A percentile compares a stretch with the other conserved stretches of the same genome.
These are phyloP conservation scores for Anas bernieri DNA, from an alignment of 2,797 vertebrate species.

Conservation along the genomic window DNA sequence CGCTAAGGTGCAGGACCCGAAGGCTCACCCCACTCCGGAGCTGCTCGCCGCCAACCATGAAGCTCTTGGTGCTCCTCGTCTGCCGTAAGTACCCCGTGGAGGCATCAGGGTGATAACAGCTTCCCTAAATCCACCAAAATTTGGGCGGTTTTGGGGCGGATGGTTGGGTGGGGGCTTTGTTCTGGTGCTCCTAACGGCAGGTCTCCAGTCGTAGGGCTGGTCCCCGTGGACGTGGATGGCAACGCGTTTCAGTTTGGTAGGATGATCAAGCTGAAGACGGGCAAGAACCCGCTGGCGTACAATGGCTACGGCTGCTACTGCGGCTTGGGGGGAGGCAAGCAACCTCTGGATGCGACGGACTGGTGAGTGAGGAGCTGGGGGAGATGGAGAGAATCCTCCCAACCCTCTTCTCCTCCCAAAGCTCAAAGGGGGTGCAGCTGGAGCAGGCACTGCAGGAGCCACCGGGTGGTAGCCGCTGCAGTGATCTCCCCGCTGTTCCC, in stretches of 20 bases:
- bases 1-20: fast-evolving
- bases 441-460: no score
- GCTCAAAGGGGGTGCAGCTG: not conserved
- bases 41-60: not conserved
- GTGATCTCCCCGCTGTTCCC: fast-evolving
- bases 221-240: not conserved
- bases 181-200: fast-evolving
- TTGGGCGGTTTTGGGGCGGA: fast-evolving
- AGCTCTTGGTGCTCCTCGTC: not conserved
- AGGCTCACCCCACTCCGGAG: fast-evolving
- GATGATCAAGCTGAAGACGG: conserved; percentile 44
- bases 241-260: not conserved
- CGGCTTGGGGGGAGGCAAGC: not conserved
- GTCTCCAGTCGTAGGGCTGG: not conserved
- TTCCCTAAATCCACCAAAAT: fast-evolving
- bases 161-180: not conserved
- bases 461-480: fast-evolving
- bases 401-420: not conserved
- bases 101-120: fast-evolving
- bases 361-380: not conserved
- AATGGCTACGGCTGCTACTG: conserved; percentile 61
- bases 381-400: not conserved
- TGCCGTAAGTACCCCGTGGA: not conserved
- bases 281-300: not conserved
- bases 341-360: conserved; percentile 57